A percentile compares a stretch with the other conserved stretches of the same genome.
These are phyloP conservation scores for Steatocranus sp. DNA, from an alignment of 2,797 vertebrate genomes.

Conservation along the genomic window DNA sequence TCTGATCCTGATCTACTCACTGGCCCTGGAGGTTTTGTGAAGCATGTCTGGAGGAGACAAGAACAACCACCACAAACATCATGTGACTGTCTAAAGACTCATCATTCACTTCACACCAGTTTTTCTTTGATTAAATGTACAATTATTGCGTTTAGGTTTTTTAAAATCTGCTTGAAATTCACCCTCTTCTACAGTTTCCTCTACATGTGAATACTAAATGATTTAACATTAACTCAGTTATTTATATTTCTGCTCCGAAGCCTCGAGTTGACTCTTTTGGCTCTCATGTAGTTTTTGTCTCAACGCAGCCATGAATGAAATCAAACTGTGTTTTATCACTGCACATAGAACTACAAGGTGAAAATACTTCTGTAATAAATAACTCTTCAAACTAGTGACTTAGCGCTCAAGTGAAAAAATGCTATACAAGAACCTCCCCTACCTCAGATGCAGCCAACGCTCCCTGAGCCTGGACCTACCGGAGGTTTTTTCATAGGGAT, in stretches of 20 bases:
- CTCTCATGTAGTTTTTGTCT: neutral
- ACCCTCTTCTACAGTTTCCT: neutral
- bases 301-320: neutral
- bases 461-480: neutral
- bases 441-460: neutral
- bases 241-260: neutral
- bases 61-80: neutral
- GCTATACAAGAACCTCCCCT: neutral
- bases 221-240: neutral
- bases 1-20: neutral
- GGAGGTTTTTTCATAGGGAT: neutral
- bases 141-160: neutral
- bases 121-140: fast-evolving
- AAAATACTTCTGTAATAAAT: neutral
- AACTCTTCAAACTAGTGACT: neutral
- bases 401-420: neutral
- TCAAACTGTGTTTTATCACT: neutral
- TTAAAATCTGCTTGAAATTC: fast-evolving
- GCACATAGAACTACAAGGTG: neutral
- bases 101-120: fast-evolving
- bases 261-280: neutral
- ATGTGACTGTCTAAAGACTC: fast-evolving
- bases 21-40: neutral
- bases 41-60: fast-evolving
- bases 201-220: neutral